phyloP scores from a whole-genome alignment of 2,113 vertebrate species.

The Prunella fulvescens region DNA sequence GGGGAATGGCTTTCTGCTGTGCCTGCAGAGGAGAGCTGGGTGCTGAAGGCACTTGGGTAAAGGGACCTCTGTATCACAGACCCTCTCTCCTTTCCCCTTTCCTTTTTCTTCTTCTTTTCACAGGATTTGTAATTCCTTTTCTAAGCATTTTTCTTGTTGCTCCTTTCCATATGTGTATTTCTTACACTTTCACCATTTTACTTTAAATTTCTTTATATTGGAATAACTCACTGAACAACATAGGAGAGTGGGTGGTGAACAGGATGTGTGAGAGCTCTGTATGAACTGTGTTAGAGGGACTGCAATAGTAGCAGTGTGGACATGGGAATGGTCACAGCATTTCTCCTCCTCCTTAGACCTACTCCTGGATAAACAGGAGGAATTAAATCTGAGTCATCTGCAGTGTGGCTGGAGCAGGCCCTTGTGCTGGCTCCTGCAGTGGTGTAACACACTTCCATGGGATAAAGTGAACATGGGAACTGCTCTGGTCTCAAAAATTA shows the following conservation, averaged over 20 bases:
- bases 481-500: neutral
- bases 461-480: neutral
- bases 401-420: neutral
- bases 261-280: neutral
- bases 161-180: neutral
- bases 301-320: neutral
- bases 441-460: neutral
- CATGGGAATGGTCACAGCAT: neutral
- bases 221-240: neutral
- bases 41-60: neutral
- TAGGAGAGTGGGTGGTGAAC: fast-evolving
- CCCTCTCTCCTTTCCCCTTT: neutral
- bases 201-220: neutral
- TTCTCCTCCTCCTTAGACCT: neutral
- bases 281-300: neutral
- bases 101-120: neutral
- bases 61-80: neutral
- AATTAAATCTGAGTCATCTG: neutral
- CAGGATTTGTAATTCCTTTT: neutral
- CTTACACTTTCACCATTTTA: neutral
- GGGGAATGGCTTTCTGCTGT: slow-evolving; percentile 22
- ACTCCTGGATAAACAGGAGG: neutral
- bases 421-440: neutral
- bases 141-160: neutral
- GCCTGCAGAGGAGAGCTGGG: neutral